Conservation (phyloP, 2,888 invertebrate genomes). For the Polydrusus pterygomalis region DNA sequence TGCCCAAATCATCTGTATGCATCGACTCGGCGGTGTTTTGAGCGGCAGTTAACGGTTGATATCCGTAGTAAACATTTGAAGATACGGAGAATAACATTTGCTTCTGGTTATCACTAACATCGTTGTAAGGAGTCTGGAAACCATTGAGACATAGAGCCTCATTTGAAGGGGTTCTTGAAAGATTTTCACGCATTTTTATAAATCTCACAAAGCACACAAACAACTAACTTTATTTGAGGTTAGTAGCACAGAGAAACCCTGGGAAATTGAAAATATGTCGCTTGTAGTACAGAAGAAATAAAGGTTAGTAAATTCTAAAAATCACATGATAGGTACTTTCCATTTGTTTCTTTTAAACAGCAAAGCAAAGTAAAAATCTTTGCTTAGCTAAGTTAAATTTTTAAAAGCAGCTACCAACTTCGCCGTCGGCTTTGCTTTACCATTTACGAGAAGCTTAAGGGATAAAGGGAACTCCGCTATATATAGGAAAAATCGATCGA, state of each 20-base stretch:
- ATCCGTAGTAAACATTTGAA: slow-evolving; percentile 52
- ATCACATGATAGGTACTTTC: too few relatives aligned
- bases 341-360: too few relatives aligned
- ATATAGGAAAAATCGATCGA: too few relatives aligned
- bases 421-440: too few relatives aligned
- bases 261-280: too few relatives aligned
- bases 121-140: neutral
- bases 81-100: slow-evolving; percentile 31
- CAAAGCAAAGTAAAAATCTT: too few relatives aligned
- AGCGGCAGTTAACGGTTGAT: slow-evolving; percentile 37
- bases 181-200: slow-evolving; percentile 37
- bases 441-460: too few relatives aligned
- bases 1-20: slow-evolving; percentile 32
- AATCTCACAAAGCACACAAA: neutral
- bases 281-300: too few relatives aligned
- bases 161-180: slow-evolving; percentile 16
- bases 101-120: neutral
- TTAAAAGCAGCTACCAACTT: too few relatives aligned
- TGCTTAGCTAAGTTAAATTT: too few relatives aligned
- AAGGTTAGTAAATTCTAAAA: too few relatives aligned
- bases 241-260: neutral
- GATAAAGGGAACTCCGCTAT: too few relatives aligned
- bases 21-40: slow-evolving; percentile 27
- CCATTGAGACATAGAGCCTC: slow-evolving; percentile 28
- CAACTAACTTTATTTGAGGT: neutral